Evolutionary conservation across 92 coral and sea anemone species (phyloP).

Genomic region (Virgularia gustaviana): DNA sequence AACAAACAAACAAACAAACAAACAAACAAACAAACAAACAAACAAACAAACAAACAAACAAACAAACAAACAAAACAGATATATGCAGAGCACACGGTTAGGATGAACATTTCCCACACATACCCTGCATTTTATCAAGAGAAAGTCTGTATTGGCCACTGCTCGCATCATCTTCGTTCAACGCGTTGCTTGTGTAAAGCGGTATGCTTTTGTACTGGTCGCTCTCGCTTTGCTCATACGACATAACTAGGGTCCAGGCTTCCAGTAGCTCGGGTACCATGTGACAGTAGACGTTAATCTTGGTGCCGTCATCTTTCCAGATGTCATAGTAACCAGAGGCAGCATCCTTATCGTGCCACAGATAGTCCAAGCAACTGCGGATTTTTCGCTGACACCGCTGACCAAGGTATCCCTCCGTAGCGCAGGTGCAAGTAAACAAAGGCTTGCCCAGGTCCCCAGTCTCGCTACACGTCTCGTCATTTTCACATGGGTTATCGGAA

Average conservation of each 20-base stretch:
- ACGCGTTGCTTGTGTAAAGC: not conserved
- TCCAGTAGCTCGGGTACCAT: constrained; percentile 11
- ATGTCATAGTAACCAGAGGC: constrained; percentile 16
- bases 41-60: too few species aligned
- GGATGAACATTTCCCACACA: too few species aligned
- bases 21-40: too few species aligned
- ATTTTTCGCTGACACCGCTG: not conserved
- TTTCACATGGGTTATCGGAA: not conserved
- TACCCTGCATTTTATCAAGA: not conserved
- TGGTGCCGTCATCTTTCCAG: not conserved
- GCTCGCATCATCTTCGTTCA: not conserved
- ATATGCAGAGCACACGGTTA: too few species aligned
- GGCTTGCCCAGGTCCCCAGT: constrained; percentile 12
- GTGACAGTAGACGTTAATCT: constrained; percentile 5
- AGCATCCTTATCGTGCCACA: constrained; percentile 17
- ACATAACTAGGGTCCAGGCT: constrained; percentile 29
- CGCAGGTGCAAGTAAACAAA: constrained; percentile 14
- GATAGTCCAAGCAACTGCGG: constrained; percentile 20
- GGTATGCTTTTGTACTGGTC: not conserved
- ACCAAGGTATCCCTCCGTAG: constrained; percentile 5
- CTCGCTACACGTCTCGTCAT: not conserved
- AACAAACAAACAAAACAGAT: too few species aligned
- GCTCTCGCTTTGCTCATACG: not conserved
- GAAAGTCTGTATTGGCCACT: constrained; percentile 15
- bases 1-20: too few species aligned